Evolutionary conservation across 2,113 vertebrate species (phyloP).

Genomic region (Sigmodon hispidus): DNA sequence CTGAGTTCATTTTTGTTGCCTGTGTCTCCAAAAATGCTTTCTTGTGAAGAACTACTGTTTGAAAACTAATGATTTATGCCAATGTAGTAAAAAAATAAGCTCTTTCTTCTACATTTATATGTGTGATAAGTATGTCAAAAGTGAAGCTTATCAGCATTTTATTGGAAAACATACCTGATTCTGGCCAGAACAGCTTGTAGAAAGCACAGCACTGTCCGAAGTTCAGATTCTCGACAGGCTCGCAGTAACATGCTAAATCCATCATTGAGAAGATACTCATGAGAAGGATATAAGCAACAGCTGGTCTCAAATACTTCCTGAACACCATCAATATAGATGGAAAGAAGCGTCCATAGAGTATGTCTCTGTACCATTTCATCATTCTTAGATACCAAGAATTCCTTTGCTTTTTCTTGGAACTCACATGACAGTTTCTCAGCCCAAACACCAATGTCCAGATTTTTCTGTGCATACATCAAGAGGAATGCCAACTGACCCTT

Average conservation of each 20-base stretch:
- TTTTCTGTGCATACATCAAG: constrained; percentile 92
- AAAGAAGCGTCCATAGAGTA: constrained; percentile 93
- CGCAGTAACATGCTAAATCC: constrained; percentile 95
- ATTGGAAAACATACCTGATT: constrained; percentile 89
- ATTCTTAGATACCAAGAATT: constrained; percentile 93
- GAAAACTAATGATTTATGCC: constrained; percentile 45
- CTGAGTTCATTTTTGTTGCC: not conserved
- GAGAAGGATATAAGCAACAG: constrained; percentile 89
- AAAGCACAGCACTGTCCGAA: constrained; percentile 90
- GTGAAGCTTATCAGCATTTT: constrained; percentile 15
- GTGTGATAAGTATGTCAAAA: not conserved
- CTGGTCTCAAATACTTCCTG: constrained; percentile 96
- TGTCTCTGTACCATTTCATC: constrained; percentile 89
- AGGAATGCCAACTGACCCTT: constrained; percentile 93
- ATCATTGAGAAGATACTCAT: constrained; percentile 95
- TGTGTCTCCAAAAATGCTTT: not conserved
- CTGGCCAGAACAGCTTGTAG: constrained; percentile 91
- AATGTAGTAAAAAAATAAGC: not conserved
- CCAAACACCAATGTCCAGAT: constrained; percentile 91
- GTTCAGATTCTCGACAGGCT: constrained; percentile 92
- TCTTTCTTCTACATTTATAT: not conserved
- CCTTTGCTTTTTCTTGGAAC: constrained; percentile 92
- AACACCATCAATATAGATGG: constrained; percentile 94
- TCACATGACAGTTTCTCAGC: constrained; percentile 89
- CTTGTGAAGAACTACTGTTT: constrained; percentile 27